Base-by-base conservation (phyloP, 2,888 invertebrate genomes). In the Yponomeuta plumbellus region DNA sequence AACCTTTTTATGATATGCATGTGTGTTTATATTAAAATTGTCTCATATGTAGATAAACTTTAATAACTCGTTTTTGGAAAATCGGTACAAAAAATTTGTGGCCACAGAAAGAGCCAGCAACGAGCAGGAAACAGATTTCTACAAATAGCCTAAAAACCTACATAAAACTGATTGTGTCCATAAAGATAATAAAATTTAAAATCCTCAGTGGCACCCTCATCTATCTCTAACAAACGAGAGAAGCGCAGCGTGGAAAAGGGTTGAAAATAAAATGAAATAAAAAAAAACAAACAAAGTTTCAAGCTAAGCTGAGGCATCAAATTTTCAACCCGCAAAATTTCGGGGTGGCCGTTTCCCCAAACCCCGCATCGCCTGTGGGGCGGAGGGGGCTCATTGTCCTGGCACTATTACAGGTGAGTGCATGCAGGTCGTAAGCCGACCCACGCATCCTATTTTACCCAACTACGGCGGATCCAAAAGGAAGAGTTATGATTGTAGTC, bases 351-450 rank as follows among this genome's bases (percentile, higher is more conserved):
- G 61, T 23, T 23, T 26, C 1, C 11, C 22, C 17, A n/a, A n/a
- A 26, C 34, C 39, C 17, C 21, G 6, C 8, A 13, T 1, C 44
- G 3, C 44, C 44, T 11, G 71, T 69, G 70, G 67, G 69, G 66
- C 59, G 61, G 59, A 63, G 66, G 62, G 70, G 71, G 70, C 69
- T 71, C 69, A 76, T 73, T 78, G 80, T 83, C 77, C 34, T 23
- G 34, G 23, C 13, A 34, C 78, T 76, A 74, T 74, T 76, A 77
- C 75, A 79, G 78, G 77, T 79, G 80, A 81, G 76, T 75, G 80
- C 80, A 78, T 76, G 72, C 70, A 69, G 70, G 70, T 76, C 77
- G 75, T 71, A 73, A 26, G 52, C 56, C n/a, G 11, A n/a, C 61
- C 70, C 70, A 69, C 72, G 64, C 69, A 70, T 71, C 69, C 69